Base-by-base conservation (phyloP, 2,113 vertebrate genomes). In the Cyprinodon variegatus region DNA sequence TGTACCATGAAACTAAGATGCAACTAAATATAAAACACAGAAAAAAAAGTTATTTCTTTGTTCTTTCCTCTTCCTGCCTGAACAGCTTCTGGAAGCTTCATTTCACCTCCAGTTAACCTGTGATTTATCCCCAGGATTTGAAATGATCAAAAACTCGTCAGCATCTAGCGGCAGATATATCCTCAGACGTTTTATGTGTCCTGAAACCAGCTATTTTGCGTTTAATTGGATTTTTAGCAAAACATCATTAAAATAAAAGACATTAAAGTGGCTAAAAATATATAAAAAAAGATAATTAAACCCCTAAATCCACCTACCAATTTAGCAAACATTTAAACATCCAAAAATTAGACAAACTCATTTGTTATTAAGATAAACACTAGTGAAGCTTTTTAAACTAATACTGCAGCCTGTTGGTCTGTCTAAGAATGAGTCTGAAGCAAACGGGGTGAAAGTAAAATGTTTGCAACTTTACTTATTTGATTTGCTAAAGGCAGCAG, bases 401-500 rank as follows among this genome's bases (percentile, higher is more conserved):
- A 83, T 67, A 85, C 85, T 78, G 82, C 60, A 67, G 73, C 70
- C 67, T 36, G n/a, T 57, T 0, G 38, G 29, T 66, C 43, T 11
- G 20, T 66, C 70, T 15, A 41, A 48, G 61, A 20, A 57, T 57
- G 36, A 2, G 5, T 78, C 75, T 75, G 61, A 68, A 36, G 63
- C 48, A 57, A 48, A 62, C 61, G 57, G 74, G 60, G 15, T 1
- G 53, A 61, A 74, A 72, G 66, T 70, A 62, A 73, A 36, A 61
- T 10, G 48, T 75, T 81, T 77, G 78, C 69, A 77, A 68, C 66
- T 63, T 62, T 65, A 20, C 68, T 61, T 5, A 22, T 67, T 45
- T 59, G 14, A 66, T 79, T 76, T 39, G 81, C 81, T 68, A 50
- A 74, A 91, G 89, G 86, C 88, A 84, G 83, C 78, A n/a, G 78